These are phyloP conservation scores for Abrostola triplasia DNA, from an alignment of 2,888 invertebrate genomes.

Conservation along the genomic window DNA sequence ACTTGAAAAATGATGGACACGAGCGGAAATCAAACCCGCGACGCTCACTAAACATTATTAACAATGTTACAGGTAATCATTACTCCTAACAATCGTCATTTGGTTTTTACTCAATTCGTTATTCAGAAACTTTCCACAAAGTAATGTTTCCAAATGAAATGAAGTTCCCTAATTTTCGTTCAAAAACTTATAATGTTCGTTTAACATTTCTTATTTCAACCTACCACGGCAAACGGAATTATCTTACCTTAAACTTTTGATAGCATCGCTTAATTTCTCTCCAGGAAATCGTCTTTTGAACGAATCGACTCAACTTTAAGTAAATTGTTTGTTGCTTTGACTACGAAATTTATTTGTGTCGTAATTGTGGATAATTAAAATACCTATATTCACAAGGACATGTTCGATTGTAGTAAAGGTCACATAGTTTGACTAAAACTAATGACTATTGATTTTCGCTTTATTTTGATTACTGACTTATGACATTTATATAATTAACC, in stretches of 20 bases:
- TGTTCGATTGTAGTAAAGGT: neutral
- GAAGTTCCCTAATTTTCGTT: slow-evolving; percentile 53
- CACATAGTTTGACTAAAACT: no score
- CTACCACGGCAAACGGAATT: slow-evolving; percentile 60
- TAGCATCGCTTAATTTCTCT: slow-evolving; percentile 54
- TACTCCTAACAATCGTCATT: neutral
- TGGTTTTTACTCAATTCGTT: slow-evolving; percentile 19
- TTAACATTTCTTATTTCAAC: slow-evolving; percentile 66
- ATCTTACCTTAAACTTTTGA: slow-evolving; percentile 62
- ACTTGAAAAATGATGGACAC: no score
- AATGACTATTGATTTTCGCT: no score
- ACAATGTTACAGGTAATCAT: neutral
- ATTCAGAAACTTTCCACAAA: slow-evolving; percentile 38
- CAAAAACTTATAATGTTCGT: slow-evolving; percentile 58
- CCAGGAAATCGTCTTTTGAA: slow-evolving; percentile 54
- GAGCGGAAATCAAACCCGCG: no score
- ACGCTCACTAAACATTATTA: no score
- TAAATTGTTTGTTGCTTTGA: slow-evolving; percentile 48
- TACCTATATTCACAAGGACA: neutral
- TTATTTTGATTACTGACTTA: no score
- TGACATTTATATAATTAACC: no score
- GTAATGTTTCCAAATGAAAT: slow-evolving; percentile 42
- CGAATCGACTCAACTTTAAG: slow-evolving; percentile 46
- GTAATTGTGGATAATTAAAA: slow-evolving; percentile 35
- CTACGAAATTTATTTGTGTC: slow-evolving; percentile 20